Conservation (phyloP, 2,113 vertebrate species). For the Ursus arctos region DNA sequence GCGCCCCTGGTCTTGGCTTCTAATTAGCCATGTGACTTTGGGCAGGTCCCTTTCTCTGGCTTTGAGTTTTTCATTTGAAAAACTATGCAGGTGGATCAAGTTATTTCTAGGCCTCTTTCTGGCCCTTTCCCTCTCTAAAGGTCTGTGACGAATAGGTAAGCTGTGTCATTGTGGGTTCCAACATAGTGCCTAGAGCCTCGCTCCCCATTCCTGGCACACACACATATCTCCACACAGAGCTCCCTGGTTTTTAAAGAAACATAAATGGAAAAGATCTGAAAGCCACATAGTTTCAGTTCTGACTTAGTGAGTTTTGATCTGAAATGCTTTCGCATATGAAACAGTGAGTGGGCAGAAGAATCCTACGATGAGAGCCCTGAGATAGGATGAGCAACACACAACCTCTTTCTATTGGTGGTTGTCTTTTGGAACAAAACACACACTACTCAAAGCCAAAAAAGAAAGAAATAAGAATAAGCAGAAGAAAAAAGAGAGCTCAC, state of each 20-base stretch:
- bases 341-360: conserved; percentile 66
- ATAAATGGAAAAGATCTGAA: conserved; percentile 66
- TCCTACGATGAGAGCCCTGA: conserved; percentile 70
- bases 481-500: background rate
- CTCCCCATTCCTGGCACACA: background rate
- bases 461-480: background rate
- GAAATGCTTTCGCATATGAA: conserved; percentile 61
- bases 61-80: conserved; percentile 44
- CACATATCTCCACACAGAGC: background rate
- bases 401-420: conserved; percentile 26
- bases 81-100: background rate
- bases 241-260: conserved; percentile 42
- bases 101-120: conserved; percentile 46
- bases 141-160: background rate
- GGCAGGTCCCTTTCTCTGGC: background rate
- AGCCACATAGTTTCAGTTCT: conserved; percentile 70
- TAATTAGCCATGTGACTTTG: background rate
- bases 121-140: conserved; percentile 41
- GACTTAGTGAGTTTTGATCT: conserved; percentile 63
- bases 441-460: conserved; percentile 58
- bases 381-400: conserved; percentile 54
- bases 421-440: conserved; percentile 66
- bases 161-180: background rate
- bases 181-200: background rate
- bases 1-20: background rate